Percentiles rank a stretch among this genome's conserved stretches.
phyloP scores from a whole-genome alignment of 2,888 invertebrate species.

The Folsomia manolachei region DNA sequence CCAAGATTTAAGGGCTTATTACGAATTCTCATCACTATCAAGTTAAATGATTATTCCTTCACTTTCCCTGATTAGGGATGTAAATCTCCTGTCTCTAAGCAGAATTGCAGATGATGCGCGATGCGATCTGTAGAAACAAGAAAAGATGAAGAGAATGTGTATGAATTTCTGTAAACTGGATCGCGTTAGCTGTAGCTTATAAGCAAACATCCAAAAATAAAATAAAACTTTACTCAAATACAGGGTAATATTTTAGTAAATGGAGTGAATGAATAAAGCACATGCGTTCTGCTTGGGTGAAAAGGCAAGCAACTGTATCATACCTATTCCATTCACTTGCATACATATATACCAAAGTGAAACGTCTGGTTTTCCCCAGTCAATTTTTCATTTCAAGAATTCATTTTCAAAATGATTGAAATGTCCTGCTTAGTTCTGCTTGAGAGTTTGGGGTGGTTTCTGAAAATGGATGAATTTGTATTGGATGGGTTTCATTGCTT shows the following conservation, averaged over 20 bases:
- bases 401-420: slow-evolving; percentile 18
- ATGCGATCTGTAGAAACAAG: neutral
- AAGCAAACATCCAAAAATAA: neutral
- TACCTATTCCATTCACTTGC: too few species aligned
- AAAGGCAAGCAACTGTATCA: too few species aligned
- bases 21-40: neutral
- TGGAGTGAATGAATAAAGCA: neutral
- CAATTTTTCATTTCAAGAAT: slow-evolving; percentile 17
- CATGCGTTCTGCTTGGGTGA: neutral
- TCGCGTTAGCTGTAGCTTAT: neutral
- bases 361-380: slow-evolving; percentile 10
- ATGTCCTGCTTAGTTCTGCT: slow-evolving; percentile 19
- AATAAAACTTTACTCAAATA: neutral
- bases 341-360: too few species aligned
- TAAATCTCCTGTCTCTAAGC: neutral
- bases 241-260: neutral
- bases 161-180: neutral
- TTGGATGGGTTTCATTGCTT: too few species aligned
- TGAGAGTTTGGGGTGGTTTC: slow-evolving; percentile 12
- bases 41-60: neutral
- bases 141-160: neutral
- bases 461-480: too few species aligned
- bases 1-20: slow-evolving; percentile 1
- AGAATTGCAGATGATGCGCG: neutral
- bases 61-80: slow-evolving; percentile 1